phyloP scores from a whole-genome alignment of 1,140 invertebrate genomes.

The Psix sp. region DNA sequence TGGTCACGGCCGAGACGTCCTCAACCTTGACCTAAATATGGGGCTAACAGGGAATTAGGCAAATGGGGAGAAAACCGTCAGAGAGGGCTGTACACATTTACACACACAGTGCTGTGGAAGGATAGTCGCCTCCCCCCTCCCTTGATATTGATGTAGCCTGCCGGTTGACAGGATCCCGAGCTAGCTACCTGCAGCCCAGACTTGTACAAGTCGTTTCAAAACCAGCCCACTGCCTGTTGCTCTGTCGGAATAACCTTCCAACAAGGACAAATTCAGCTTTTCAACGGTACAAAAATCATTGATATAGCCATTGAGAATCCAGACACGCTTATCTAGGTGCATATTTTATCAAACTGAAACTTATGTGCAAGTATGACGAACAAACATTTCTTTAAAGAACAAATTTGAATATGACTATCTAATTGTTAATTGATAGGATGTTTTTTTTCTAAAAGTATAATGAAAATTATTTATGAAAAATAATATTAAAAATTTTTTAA shows the following conservation, averaged over 20 bases:
- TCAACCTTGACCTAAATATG: conserved; percentile 67
- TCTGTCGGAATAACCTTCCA: conserved; percentile 5
- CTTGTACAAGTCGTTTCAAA: conserved; percentile 68
- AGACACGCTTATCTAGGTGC: too few relatives aligned
- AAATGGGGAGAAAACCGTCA: conserved; percentile 62
- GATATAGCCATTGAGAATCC: background rate
- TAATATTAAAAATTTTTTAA: too few relatives aligned
- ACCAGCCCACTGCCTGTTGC: conserved; percentile 17
- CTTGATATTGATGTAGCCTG: conserved; percentile 65
- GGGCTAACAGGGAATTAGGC: conserved; percentile 69
- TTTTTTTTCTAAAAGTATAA: too few relatives aligned
- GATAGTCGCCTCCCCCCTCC: conserved; percentile 32
- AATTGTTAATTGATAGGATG: too few relatives aligned
- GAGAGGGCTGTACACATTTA: conserved; percentile 40
- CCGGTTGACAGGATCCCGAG: conserved; percentile 66
- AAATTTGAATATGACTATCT: too few relatives aligned
- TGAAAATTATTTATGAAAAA: too few relatives aligned
- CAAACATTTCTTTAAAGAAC: too few relatives aligned
- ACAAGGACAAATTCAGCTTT: conserved; percentile 29
- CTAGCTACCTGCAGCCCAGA: conserved; percentile 74
- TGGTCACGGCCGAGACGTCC: conserved; percentile 56
- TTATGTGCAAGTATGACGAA: too few relatives aligned
- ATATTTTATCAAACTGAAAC: too few relatives aligned
- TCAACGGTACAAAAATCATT: background rate
- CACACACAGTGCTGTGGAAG: conserved; percentile 35